Evolutionary conservation across 2,113 vertebrate species (phyloP).

Genomic region (Trichechus manatus): DNA sequence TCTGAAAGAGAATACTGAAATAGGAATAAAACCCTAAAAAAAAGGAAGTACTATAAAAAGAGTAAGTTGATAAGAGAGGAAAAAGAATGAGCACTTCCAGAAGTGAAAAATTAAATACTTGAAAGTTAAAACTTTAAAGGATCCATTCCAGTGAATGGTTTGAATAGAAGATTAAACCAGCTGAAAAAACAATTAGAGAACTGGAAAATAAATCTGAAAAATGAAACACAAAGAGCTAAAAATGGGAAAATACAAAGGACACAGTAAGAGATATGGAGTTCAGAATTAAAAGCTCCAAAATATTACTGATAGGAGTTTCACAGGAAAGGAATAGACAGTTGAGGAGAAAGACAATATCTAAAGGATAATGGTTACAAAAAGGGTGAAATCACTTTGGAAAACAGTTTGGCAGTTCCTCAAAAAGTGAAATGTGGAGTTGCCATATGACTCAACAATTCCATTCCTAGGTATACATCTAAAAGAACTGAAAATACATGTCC

Average conservation of each 20-base stretch:
- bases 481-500: too few species aligned
- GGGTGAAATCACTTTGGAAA: background rate
- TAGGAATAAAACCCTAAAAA: background rate
- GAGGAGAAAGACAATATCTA: background rate
- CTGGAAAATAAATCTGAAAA: background rate
- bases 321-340: background rate
- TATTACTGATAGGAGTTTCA: background rate
- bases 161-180: background rate
- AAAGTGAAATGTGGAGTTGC: too few species aligned
- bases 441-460: too few species aligned
- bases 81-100: background rate
- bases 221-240: background rate
- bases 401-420: too few species aligned
- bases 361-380: background rate
- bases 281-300: background rate
- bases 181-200: background rate
- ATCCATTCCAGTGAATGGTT: background rate
- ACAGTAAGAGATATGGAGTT: background rate
- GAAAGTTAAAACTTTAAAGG: background rate
- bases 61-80: background rate
- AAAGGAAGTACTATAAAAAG: background rate
- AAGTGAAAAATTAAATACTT: conserved; percentile 24
- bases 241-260: background rate
- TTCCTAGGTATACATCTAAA: too few species aligned
- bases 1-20: background rate